Evolutionary conservation across 2,888 invertebrate genomes (phyloP).

Genomic region (Stenodema calcarata): DNA sequence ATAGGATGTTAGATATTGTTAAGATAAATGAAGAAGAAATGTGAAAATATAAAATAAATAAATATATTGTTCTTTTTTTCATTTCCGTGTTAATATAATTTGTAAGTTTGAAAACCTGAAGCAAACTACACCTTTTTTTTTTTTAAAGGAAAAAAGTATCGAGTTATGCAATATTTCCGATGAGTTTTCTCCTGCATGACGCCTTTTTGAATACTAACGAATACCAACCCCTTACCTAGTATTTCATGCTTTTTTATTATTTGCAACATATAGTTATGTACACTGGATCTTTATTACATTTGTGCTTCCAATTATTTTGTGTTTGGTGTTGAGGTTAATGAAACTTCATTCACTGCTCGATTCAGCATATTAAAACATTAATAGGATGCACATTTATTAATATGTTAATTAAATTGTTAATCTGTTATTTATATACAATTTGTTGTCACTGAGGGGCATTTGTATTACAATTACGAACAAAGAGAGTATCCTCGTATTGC

Average conservation of each 20-base stretch:
- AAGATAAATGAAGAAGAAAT: neutral
- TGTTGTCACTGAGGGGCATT: constrained; percentile 46
- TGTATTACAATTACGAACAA: constrained; percentile 10
- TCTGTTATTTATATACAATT: constrained; percentile 54
- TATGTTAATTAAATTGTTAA: constrained; percentile 56
- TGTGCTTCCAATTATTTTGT: constrained; percentile 4
- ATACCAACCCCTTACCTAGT: neutral
- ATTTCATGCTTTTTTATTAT: constrained; percentile 1
- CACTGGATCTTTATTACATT: constrained; percentile 11
- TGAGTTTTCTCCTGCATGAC: neutral
- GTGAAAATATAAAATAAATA: neutral
- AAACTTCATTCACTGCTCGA: constrained; percentile 44
- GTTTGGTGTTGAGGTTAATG: constrained; percentile 49
- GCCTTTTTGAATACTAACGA: neutral
- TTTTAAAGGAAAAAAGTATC: neutral
- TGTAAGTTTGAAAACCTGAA: constrained; percentile 57
- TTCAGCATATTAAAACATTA: constrained; percentile 52
- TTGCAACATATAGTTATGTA: constrained; percentile 18
- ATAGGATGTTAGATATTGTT: neutral
- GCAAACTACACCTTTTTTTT: constrained; percentile 65
- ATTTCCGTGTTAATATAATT: neutral
- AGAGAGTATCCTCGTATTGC: neutral
- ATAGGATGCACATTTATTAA: constrained; percentile 56
- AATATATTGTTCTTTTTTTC: neutral
- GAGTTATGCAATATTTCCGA: neutral